Conservation (phyloP, 2,888 invertebrate species). For the Tinea trinotella region DNA sequence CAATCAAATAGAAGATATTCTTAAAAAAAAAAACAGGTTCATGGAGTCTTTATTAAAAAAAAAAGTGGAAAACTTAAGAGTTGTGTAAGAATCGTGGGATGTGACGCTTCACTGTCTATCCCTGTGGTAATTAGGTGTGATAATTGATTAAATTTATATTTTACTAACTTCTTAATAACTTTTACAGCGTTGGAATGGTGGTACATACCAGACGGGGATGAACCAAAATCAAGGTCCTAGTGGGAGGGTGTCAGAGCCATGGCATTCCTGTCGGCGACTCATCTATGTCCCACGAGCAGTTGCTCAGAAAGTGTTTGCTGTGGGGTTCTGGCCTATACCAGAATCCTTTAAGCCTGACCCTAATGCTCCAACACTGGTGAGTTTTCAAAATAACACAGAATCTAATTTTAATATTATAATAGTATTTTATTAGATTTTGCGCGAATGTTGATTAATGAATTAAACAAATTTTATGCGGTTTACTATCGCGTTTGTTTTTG, state of each 20-base stretch:
- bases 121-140: no score
- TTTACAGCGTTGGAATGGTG: slow-evolving; percentile 61
- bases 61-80: no score
- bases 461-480: no score
- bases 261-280: slow-evolving; percentile 89
- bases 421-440: no score
- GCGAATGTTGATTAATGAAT: no score
- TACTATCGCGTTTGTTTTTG: no score
- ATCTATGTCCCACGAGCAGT: slow-evolving; percentile 94
- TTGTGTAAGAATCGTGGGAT: no score
- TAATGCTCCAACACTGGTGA: slow-evolving; percentile 84
- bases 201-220: slow-evolving; percentile 43
- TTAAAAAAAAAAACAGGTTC: no score
- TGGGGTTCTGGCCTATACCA: slow-evolving; percentile 99
- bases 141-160: neutral
- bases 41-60: no score
- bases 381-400: slow-evolving; percentile 25
- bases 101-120: no score
- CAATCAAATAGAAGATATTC: no score
- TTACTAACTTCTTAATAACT: neutral
- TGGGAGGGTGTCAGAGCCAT: slow-evolving; percentile 76
- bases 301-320: slow-evolving; percentile 91
- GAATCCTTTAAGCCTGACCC: slow-evolving; percentile 98
- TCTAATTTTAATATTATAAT: no score
- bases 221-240: slow-evolving; percentile 48